These are phyloP conservation scores for Lepilemur septentrionalis DNA, from an alignment of 2,797 vertebrate species.

Conservation along the genomic window DNA sequence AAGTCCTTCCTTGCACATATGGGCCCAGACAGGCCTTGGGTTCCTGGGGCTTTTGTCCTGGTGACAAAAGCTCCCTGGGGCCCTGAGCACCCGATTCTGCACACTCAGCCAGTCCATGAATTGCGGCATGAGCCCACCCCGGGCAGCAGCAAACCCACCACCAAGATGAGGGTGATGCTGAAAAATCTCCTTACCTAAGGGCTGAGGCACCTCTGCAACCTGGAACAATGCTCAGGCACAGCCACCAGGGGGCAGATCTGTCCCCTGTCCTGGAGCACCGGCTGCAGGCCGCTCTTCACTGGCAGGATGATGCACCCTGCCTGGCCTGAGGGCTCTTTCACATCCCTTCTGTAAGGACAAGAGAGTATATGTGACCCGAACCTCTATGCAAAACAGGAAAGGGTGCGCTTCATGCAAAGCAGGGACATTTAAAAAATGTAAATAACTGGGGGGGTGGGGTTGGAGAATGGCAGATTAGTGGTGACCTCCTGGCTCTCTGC, in stretches of 20 bases:
- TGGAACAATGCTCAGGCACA: too few relatives aligned
- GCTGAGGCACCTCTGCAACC: too few relatives aligned
- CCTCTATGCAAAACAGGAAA: neutral
- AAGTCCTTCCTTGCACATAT: accelerated
- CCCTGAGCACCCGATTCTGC: neutral
- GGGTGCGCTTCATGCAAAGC: neutral
- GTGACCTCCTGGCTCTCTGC: too few relatives aligned
- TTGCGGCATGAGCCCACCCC: neutral
- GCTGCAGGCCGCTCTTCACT: accelerated
- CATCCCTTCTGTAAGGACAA: neutral
- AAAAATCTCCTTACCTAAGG: accelerated
- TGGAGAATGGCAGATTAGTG: too few relatives aligned
- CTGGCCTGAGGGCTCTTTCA: too few relatives aligned
- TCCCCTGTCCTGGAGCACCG: neutral
- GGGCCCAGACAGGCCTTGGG: neutral
- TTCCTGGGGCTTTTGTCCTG: neutral
- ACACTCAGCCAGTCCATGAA: too few relatives aligned
- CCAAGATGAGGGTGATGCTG: too few relatives aligned
- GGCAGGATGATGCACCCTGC: accelerated
- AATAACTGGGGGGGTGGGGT: neutral
- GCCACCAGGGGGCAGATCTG: slow-evolving; percentile 58
- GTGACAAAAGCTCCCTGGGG: neutral
- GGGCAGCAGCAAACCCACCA: neutral
- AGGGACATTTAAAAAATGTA: neutral
- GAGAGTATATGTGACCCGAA: accelerated